These are phyloP conservation scores for Xiphias gladius DNA, from an alignment of 2,113 vertebrate genomes.

Conservation along the genomic window DNA sequence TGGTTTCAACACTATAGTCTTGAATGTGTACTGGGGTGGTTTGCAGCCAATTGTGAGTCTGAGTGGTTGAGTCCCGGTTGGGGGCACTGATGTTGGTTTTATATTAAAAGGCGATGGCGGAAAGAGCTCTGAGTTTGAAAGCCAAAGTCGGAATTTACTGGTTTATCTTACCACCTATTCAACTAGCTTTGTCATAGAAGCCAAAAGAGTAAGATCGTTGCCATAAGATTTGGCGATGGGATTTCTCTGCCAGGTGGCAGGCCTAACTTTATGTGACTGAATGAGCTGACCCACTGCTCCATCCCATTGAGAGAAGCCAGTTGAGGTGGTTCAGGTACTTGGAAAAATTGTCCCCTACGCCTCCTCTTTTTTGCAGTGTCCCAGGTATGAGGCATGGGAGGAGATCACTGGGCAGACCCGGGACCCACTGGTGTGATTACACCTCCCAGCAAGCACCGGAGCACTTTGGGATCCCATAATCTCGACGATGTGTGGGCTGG, in stretches of 20 bases:
- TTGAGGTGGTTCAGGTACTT: background rate
- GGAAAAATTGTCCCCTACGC: background rate
- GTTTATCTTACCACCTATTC: background rate
- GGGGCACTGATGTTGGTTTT: background rate
- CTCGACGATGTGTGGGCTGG: background rate
- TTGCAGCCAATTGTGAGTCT: background rate
- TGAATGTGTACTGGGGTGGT: background rate
- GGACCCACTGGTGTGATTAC: conserved; percentile 14
- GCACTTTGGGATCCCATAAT: background rate
- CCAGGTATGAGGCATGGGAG: background rate
- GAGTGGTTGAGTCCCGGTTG: background rate
- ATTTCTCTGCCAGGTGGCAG: background rate
- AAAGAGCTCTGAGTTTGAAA: background rate
- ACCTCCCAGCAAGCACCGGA: background rate
- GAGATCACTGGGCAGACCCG: background rate
- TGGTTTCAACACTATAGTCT: background rate
- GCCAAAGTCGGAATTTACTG: background rate
- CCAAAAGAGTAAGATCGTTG: background rate
- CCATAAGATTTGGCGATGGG: background rate
- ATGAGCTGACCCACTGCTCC: background rate
- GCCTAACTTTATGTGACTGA: background rate
- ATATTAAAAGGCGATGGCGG: background rate
- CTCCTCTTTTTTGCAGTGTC: background rate
- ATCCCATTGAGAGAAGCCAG: background rate
- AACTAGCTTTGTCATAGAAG: background rate